Base-by-base conservation (phyloP, 1,140 invertebrate genomes). In the Augochlora pura region DNA sequence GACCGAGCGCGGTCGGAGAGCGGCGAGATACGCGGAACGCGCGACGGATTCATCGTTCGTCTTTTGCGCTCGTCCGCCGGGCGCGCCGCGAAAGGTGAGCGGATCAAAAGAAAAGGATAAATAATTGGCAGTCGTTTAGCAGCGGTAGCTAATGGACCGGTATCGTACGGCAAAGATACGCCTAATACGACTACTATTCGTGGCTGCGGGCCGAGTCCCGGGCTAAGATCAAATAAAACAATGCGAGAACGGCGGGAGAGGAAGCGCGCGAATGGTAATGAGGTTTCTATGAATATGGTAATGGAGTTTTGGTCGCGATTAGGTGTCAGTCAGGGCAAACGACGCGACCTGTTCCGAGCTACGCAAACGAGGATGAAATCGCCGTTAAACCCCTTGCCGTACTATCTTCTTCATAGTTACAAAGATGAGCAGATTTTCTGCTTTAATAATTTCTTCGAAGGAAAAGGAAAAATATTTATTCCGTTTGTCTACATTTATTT, bases 241-340 rank as follows among this genome's bases (percentile, higher is more conserved):
- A 63, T n/a, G 59, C 9, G 59, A 73, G 27, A n/a, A 32, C 3
- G 16, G 16, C 0, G 49, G 16, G 65, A 67, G 62, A 59, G 18
- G 62, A 62, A 54, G 23, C 32, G 42, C 14, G 52, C 66, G 79
- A 81, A 70, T 81, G 75, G 60, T 80, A 77, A 81, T 62, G 65
- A 67, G 77, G 71, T 74, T n/a, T 82, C 80, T 82, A 86, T 86
- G 80, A 84, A 86, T 84, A 86, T 84, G 80, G 77, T 86, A 86
- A 86, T 86, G 57, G 77, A 69, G 46, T 83, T 86, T 83, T 77
- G 72, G 78, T 74, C 27, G 73, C 82, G 73, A 76, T 66, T 80
- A 83, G 82, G 79, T 73, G 80, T 78, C 80, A 77, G 64, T 42
- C 52, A 32, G 21, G 21, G 27, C 42, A 42, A 82, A 76, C 67